Conservation (phyloP, 2,888 invertebrate genomes). For the Pachycephus smyrnensis region DNA sequence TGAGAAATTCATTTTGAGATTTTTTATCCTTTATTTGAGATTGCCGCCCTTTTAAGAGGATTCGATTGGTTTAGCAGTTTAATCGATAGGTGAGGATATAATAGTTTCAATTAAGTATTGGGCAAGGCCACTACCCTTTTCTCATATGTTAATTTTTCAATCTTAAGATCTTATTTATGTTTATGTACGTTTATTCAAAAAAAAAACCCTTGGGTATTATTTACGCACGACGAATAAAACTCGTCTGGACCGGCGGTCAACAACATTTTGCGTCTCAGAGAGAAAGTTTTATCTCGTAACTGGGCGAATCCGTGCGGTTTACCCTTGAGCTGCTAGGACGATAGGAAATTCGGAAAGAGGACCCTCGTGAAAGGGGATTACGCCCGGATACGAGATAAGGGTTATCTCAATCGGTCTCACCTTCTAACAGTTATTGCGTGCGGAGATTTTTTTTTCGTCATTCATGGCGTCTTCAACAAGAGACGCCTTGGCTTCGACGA, state of each 20-base stretch:
- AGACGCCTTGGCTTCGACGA: too few relatives aligned
- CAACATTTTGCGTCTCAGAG: conserved; percentile 8
- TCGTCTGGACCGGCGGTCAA: conserved; percentile 18
- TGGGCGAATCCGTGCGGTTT: conserved; percentile 11
- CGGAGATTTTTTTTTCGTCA: background rate
- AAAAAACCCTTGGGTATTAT: conserved; percentile 12
- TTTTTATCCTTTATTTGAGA: background rate
- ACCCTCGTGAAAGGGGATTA: conserved; percentile 21
- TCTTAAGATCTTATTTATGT: background rate
- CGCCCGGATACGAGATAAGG: conserved; percentile 15
- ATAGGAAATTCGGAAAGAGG: conserved; percentile 6
- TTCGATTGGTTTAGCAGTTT: too few relatives aligned
- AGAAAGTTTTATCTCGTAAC: conserved; percentile 16
- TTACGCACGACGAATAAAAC: conserved; percentile 12
- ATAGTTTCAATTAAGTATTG: too few relatives aligned
- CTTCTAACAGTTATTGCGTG: background rate
- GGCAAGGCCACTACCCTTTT: background rate
- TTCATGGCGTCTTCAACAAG: too few relatives aligned
- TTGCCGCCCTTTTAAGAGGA: too few relatives aligned
- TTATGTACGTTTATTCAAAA: background rate
- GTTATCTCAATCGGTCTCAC: conserved; percentile 7
- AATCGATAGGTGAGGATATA: too few relatives aligned
- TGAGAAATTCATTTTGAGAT: background rate
- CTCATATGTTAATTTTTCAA: background rate
- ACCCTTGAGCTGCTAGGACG: background rate